phyloP scores from a whole-genome alignment of 2,113 vertebrate species.

The Hirundichthys speculiger region DNA sequence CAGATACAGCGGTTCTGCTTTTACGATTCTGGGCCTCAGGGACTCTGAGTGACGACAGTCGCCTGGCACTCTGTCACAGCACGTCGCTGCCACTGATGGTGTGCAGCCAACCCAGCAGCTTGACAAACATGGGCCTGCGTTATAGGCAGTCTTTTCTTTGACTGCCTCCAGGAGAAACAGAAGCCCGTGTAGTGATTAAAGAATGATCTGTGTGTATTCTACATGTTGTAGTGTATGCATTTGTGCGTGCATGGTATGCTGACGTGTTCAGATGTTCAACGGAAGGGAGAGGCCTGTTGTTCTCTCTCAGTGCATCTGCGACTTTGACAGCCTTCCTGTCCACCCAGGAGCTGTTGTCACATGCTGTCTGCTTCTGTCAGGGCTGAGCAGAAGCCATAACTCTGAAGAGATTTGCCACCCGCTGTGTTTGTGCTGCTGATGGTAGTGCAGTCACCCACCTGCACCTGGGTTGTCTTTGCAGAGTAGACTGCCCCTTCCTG shows the following conservation, averaged over 20 bases:
- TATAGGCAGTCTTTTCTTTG: constrained; percentile 15
- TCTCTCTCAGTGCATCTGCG: constrained; percentile 34
- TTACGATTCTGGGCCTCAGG: constrained; percentile 43
- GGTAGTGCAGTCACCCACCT: constrained; percentile 5
- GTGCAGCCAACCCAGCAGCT: constrained; percentile 30
- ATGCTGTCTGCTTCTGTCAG: constrained; percentile 68
- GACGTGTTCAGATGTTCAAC: constrained; percentile 26
- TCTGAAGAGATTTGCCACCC: constrained; percentile 45
- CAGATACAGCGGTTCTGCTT: constrained; percentile 28
- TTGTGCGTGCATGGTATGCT: constrained; percentile 22
- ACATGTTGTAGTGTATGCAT: constrained; percentile 1
- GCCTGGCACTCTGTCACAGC: constrained; percentile 51
- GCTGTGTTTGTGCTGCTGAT: constrained; percentile 19
- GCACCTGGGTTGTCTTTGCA: constrained; percentile 15
- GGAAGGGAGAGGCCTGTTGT: constrained; percentile 22
- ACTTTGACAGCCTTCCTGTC: constrained; percentile 52
- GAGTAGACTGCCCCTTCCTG: constrained; percentile 49
- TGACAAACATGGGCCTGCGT: constrained; percentile 32
- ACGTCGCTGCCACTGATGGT: constrained; percentile 27
- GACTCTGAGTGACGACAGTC: constrained; percentile 56
- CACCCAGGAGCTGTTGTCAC: constrained; percentile 58
- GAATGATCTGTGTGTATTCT: constrained; percentile 5
- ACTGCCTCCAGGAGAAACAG: background rate
- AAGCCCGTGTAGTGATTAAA: background rate
- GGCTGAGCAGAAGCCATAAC: constrained; percentile 49